phyloP scores from a whole-genome alignment of 1,140 invertebrate species.

The Euura lappo region DNA sequence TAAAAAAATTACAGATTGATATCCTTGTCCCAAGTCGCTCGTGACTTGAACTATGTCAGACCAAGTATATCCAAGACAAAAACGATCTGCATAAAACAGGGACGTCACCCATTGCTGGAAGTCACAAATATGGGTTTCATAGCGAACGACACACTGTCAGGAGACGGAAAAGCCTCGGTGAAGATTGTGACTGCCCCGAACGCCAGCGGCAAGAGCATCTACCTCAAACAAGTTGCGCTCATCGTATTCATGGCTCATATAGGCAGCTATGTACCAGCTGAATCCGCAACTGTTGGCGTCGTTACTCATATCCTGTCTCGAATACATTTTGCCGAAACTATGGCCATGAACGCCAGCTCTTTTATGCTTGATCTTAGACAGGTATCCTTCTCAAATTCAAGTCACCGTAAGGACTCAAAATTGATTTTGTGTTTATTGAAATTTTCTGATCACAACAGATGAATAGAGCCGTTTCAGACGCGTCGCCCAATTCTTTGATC shows the following conservation, averaged over 20 bases:
- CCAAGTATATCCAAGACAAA: conserved; percentile 68
- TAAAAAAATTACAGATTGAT: conserved; percentile 68
- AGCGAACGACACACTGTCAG: conserved; percentile 73
- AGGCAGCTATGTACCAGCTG: conserved; percentile 88
- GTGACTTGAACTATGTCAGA: conserved; percentile 73
- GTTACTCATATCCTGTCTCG: conserved; percentile 78
- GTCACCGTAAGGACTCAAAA: conserved; percentile 14
- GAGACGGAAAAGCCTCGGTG: conserved; percentile 63
- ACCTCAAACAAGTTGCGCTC: conserved; percentile 83
- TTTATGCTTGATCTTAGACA: conserved; percentile 87
- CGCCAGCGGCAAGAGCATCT: conserved; percentile 91
- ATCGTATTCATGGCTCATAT: conserved; percentile 86
- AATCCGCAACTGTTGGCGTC: conserved; percentile 69
- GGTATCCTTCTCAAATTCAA: conserved; percentile 46
- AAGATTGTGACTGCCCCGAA: conserved; percentile 90
- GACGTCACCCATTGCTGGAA: conserved; percentile 82
- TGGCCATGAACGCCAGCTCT: conserved; percentile 80
- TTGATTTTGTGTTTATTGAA: conserved; percentile 10
- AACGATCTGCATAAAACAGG: conserved; percentile 72
- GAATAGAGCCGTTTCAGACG: conserved; percentile 70
- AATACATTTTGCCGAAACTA: conserved; percentile 76
- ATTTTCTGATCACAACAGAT: conserved; percentile 65
- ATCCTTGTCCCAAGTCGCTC: conserved; percentile 72
- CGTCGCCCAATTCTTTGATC: conserved; percentile 73
- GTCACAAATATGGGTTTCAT: conserved; percentile 71